Evolutionary conservation across 92 coral and sea anemone species (phyloP), one percentile per base, ranked within the genome.

Genomic region (Zoanthus gigantus): DNA sequence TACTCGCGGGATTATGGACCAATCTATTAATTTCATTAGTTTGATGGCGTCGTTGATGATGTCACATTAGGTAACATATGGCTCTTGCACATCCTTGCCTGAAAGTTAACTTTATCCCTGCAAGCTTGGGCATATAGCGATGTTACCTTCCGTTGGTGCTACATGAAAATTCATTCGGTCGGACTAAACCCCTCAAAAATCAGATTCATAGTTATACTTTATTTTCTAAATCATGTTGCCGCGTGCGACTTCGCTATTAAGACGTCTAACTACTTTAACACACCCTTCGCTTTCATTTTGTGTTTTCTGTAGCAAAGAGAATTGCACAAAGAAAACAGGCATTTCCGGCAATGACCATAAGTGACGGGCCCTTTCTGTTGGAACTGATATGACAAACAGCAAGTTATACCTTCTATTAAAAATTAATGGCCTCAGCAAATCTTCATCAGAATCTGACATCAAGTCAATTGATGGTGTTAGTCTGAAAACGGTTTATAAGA

Each of bases 111-210:
- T 53, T 53, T 57, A 57, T 5, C 63, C 63, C 63, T 57, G 63
- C 63, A 12, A 57, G 42, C 42, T 4, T 37, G 2, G 42, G 42
- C 2, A 37, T 37, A 37, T 37, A 37, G 42, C 42, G 42, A 37
- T 37, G 63, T 57, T 57, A 57, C 63, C 63, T 57, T 57, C 63
- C 63, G 17, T 14, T 57, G 16, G 16, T 57, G 63, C 16, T 57
- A 57, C 63, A 57, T 57, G 17, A 57, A 57, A 57, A 57, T 10
- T 57, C 18, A 57, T 57, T 57, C 63, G 63, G 18, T 57, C 17
- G 63, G 63, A 57, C 63, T 57, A 57, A 14, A 57, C 63, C 63
- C 63, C 63, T 57, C 63, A 57, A 57, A 57, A 57, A 57, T 57
- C 63, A 57, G 63, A 57, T 57, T 17, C 63, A 12, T 57, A 57